These are phyloP conservation scores for Hippoglossus stenolepis DNA, from an alignment of 2,113 vertebrate genomes.

Conservation along the genomic window DNA sequence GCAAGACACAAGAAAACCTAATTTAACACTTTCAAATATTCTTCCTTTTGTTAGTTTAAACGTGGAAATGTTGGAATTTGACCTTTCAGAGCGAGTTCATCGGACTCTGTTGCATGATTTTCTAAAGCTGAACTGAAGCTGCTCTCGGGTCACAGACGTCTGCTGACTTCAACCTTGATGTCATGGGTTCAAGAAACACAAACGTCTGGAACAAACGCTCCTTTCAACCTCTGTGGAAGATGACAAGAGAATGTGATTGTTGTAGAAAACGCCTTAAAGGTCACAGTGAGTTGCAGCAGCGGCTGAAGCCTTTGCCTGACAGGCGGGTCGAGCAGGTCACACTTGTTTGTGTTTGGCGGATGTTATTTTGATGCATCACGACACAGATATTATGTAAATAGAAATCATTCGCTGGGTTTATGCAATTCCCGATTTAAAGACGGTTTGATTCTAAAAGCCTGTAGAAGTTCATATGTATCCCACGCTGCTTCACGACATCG, in stretches of 20 bases:
- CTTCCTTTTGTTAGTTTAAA: neutral
- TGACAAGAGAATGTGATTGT: conserved; percentile 14
- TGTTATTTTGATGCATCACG: neutral
- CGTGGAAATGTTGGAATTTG: neutral
- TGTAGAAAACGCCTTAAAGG: conserved; percentile 1
- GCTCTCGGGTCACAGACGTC: conserved; percentile 27
- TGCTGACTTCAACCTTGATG: conserved; percentile 48
- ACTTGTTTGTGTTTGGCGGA: neutral
- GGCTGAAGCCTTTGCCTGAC: too few species aligned
- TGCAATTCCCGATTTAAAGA: neutral
- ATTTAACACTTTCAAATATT: neutral
- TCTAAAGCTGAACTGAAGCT: neutral
- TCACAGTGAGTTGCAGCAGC: neutral
- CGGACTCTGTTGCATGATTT: neutral
- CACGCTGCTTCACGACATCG: too few species aligned
- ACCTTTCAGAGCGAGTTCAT: conserved; percentile 5
- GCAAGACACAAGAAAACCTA: neutral
- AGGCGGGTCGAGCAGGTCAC: neutral
- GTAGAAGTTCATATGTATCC: too few species aligned
- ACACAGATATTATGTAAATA: neutral
- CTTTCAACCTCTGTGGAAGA: conserved; percentile 45
- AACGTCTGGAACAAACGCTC: conserved; percentile 53
- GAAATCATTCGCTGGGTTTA: neutral
- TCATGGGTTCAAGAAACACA: conserved; percentile 46
- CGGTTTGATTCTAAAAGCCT: neutral